phyloP scores from a whole-genome alignment of 2,888 invertebrate species.

The Pachliopta kotzebuea region DNA sequence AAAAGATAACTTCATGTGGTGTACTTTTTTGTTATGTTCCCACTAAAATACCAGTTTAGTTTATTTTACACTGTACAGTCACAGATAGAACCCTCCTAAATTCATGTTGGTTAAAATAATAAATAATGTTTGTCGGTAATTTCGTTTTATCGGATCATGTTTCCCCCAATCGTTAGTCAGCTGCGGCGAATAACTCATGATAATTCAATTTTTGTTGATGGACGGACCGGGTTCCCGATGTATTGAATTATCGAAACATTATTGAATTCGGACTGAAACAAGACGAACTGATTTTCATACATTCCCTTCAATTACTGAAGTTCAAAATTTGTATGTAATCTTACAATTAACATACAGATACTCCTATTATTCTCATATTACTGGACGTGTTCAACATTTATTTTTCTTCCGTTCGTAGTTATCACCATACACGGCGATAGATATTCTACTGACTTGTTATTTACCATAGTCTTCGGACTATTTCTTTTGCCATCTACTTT shows the following conservation, averaged over 20 bases:
- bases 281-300: slow-evolving; percentile 7
- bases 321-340: not conserved
- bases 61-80: too few species aligned
- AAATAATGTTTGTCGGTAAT: slow-evolving; percentile 1
- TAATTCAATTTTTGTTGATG: slow-evolving; percentile 19
- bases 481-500: too few species aligned
- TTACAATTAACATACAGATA: not conserved
- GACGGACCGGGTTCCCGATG: slow-evolving; percentile 11
- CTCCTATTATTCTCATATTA: too few species aligned
- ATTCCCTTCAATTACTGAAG: not conserved
- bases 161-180: slow-evolving; percentile 16
- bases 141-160: slow-evolving; percentile 5
- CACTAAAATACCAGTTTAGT: too few species aligned
- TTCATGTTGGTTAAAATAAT: not conserved
- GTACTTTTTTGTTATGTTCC: too few species aligned
- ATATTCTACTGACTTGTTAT: too few species aligned
- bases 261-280: slow-evolving; percentile 13
- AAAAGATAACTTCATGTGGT: too few species aligned
- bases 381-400: too few species aligned
- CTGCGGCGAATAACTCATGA: slow-evolving; percentile 19
- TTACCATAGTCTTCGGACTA: too few species aligned
- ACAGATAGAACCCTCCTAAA: too few species aligned
- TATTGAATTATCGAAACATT: slow-evolving; percentile 26
- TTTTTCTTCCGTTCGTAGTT: too few species aligned
- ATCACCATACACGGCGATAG: too few species aligned